These are phyloP conservation scores for Amphiprion ocellaris DNA, from an alignment of 2,113 vertebrate species.

Conservation along the genomic window DNA sequence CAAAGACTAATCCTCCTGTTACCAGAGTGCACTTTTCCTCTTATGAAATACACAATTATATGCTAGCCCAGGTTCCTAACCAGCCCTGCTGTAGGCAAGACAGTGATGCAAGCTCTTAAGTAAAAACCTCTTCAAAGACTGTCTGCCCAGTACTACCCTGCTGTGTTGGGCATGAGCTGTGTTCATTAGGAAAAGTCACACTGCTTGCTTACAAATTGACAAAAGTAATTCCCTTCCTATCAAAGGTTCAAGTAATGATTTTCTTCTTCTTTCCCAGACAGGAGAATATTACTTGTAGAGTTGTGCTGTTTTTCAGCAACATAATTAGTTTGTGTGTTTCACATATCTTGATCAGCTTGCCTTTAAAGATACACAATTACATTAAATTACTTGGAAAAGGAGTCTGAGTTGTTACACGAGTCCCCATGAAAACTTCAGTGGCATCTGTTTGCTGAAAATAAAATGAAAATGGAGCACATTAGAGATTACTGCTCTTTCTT, in stretches of 20 bases:
- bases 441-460: slow-evolving; percentile 29
- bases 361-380: neutral
- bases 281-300: too few species aligned
- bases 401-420: slow-evolving; percentile 10
- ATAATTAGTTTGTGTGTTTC: neutral
- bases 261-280: neutral
- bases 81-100: slow-evolving; percentile 29
- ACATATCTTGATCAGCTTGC: neutral
- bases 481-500: slow-evolving; percentile 17
- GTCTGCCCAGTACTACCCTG: slow-evolving; percentile 14
- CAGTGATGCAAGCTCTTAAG: slow-evolving; percentile 37
- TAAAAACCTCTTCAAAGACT: slow-evolving; percentile 52
- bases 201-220: slow-evolving; percentile 20
- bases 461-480: slow-evolving; percentile 29
- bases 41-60: neutral
- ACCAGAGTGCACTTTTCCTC: neutral
- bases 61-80: neutral
- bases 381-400: slow-evolving; percentile 1
- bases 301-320: too few species aligned
- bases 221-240: slow-evolving; percentile 13
- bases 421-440: slow-evolving; percentile 3
- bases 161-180: slow-evolving; percentile 22
- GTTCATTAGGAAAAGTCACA: slow-evolving; percentile 42
- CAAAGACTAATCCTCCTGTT: neutral
- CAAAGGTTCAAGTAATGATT: neutral